A percentile compares a stretch with the other conserved stretches of the same genome.
phyloP scores from a whole-genome alignment of 2,113 vertebrate genomes.

The Halcyon malimbica region DNA sequence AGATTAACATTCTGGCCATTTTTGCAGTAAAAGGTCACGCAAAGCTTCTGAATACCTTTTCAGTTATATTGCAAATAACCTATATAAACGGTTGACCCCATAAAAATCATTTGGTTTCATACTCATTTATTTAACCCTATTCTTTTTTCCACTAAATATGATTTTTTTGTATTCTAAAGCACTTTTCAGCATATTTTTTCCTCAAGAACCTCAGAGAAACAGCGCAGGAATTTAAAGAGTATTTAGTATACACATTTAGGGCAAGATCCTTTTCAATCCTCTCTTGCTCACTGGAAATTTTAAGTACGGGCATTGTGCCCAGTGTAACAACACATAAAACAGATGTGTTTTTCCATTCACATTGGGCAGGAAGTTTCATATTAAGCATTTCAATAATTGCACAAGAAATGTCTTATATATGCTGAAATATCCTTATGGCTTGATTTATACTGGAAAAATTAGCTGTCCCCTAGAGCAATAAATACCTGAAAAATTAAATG shows the following conservation, averaged over 20 bases:
- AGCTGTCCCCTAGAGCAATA: slow-evolving; percentile 61
- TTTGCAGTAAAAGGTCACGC: slow-evolving; percentile 15
- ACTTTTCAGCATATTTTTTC: slow-evolving; percentile 37
- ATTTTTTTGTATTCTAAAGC: slow-evolving; percentile 24
- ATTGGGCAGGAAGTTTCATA: slow-evolving; percentile 74
- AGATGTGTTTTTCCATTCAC: slow-evolving; percentile 79
- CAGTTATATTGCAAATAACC: slow-evolving; percentile 38
- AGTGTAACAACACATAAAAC: slow-evolving; percentile 75
- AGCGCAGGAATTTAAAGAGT: slow-evolving; percentile 49
- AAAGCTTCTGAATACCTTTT: slow-evolving; percentile 47
- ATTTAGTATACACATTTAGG: slow-evolving; percentile 44
- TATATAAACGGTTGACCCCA: slow-evolving; percentile 50
- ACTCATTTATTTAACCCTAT: slow-evolving; percentile 14
- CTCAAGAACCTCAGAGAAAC: slow-evolving; percentile 31
- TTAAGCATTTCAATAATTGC: slow-evolving; percentile 74
- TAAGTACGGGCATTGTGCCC: slow-evolving; percentile 71
- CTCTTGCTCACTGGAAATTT: slow-evolving; percentile 71
- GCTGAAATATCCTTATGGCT: slow-evolving; percentile 62
- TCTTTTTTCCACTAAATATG: slow-evolving; percentile 41
- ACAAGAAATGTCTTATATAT: slow-evolving; percentile 66
- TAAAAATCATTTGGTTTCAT: slow-evolving; percentile 22
- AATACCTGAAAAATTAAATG: slow-evolving; percentile 65
- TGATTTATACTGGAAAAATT: slow-evolving; percentile 66
- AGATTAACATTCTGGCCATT: neutral
- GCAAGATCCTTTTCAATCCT: slow-evolving; percentile 60